Evolutionary conservation across 2,888 invertebrate genomes (phyloP).

Genomic region (Nematopogon swammerdamellus): DNA sequence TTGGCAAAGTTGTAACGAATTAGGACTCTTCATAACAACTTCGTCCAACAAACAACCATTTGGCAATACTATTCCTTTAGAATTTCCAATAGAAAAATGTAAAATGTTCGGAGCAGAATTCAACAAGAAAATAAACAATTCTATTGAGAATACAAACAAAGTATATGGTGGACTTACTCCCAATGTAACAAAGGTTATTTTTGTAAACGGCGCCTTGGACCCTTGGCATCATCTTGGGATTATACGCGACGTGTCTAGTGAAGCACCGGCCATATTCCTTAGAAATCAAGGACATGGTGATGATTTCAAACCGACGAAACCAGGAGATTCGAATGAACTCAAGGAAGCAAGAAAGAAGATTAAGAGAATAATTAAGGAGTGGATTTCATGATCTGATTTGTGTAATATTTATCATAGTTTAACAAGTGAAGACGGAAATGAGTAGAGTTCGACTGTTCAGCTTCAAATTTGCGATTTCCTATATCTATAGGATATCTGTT

Average conservation of each 20-base stretch:
- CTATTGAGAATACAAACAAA: constrained; percentile 37
- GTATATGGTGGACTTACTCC: constrained; percentile 45
- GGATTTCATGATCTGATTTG: too few relatives aligned
- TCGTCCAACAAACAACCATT: constrained; percentile 57
- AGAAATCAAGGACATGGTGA: constrained; percentile 30
- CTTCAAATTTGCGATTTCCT: too few relatives aligned
- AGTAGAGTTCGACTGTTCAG: too few relatives aligned
- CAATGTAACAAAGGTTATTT: constrained; percentile 52
- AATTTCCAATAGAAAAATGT: constrained; percentile 38
- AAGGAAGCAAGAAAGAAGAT: constrained; percentile 29
- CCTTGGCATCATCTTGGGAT: constrained; percentile 57
- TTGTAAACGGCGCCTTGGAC: constrained; percentile 57
- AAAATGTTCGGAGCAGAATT: constrained; percentile 35
- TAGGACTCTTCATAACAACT: constrained; percentile 68
- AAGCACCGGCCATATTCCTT: constrained; percentile 34
- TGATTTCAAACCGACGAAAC: constrained; percentile 27
- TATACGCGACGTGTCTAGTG: constrained; percentile 33
- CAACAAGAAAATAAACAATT: constrained; percentile 24
- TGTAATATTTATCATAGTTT: too few relatives aligned
- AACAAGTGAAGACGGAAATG: too few relatives aligned
- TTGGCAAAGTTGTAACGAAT: constrained; percentile 77
- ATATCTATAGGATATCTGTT: too few relatives aligned
- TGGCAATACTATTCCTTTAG: constrained; percentile 37
- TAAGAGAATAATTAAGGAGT: constrained; percentile 32
- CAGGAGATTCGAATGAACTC: constrained; percentile 28